phyloP scores from a whole-genome alignment of 2,888 invertebrate species.

The Acleris cristana region DNA sequence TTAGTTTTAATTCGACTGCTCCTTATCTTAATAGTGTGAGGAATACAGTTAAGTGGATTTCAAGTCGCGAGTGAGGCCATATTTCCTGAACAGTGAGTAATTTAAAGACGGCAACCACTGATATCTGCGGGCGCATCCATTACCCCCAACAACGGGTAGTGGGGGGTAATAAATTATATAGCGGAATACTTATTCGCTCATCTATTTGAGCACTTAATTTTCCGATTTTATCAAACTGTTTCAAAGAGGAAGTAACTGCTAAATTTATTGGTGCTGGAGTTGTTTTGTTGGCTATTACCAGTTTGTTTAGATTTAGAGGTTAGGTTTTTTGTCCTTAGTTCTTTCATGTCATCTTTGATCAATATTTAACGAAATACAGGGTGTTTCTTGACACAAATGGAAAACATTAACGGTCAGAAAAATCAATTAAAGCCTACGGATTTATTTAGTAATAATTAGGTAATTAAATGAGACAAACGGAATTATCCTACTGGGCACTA shows the following conservation, averaged over 20 bases:
- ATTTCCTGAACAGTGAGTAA: slow-evolving; percentile 77
- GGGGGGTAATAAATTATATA: slow-evolving; percentile 74
- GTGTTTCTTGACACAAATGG: no score
- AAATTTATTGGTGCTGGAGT: slow-evolving; percentile 17
- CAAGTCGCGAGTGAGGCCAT: slow-evolving; percentile 68
- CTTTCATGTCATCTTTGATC: no score
- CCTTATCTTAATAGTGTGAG: slow-evolving; percentile 75
- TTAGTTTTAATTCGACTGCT: slow-evolving; percentile 65
- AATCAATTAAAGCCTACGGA: no score
- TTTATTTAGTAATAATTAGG: no score
- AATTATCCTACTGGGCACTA: no score
- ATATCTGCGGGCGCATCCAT: slow-evolving; percentile 80
- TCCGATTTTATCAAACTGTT: slow-evolving; percentile 47
- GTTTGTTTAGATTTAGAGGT: background rate
- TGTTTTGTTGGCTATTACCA: background rate
- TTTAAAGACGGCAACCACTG: slow-evolving; percentile 76
- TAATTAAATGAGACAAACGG: no score
- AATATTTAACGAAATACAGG: no score
- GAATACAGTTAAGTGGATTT: slow-evolving; percentile 74
- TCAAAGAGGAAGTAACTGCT: slow-evolving; percentile 15
- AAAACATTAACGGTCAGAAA: no score
- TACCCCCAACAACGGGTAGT: slow-evolving; percentile 72
- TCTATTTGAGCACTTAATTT: slow-evolving; percentile 74
- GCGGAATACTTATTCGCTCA: slow-evolving; percentile 75
- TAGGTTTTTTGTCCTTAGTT: no score